Evolutionary conservation across 2,797 vertebrate species (phyloP).

Genomic region (Micrastur ruficollis): DNA sequence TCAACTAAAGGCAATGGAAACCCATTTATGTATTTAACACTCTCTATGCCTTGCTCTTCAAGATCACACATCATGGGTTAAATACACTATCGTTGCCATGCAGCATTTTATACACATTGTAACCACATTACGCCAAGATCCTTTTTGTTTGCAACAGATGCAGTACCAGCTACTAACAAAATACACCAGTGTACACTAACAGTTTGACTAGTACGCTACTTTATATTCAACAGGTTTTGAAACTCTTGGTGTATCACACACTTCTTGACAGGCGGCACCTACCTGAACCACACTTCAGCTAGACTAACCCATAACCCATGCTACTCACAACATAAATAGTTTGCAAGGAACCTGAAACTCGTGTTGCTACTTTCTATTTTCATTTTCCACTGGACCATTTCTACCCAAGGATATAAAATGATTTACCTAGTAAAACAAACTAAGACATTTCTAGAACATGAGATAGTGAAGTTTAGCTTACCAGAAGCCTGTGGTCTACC

Average conservation of each 20-base stretch:
- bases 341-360: background rate
- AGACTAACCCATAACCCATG: background rate
- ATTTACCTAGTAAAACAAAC: background rate
- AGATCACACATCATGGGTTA: fast-evolving
- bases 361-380: background rate
- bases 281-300: background rate
- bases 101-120: background rate
- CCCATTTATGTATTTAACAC: background rate
- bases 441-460: background rate
- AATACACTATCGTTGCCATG: background rate
- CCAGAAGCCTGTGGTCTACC: background rate
- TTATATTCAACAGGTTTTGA: background rate
- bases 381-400: background rate
- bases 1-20: background rate
- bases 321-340: background rate
- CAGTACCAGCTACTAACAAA: background rate
- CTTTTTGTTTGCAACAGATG: background rate
- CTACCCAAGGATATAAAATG: background rate
- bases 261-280: background rate
- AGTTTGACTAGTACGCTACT: background rate
- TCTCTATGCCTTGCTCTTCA: background rate
- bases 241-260: background rate
- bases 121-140: background rate
- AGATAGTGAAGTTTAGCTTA: background rate
- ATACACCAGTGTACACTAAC: background rate